Evolutionary conservation across 2,888 invertebrate genomes (phyloP).

Genomic region (Encarsia formosa): DNA sequence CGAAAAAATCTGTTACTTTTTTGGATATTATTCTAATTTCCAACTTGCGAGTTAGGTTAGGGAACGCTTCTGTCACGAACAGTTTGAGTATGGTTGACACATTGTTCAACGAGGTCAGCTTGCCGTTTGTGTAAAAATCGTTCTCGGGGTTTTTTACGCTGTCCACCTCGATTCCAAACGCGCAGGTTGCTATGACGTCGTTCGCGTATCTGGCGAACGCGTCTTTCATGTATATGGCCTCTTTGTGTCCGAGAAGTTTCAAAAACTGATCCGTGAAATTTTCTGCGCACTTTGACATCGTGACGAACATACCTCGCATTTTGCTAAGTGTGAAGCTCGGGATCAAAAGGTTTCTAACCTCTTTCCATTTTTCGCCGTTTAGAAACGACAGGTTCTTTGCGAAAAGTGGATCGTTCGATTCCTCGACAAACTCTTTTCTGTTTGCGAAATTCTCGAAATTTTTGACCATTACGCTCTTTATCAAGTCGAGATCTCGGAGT

Average conservation of each 20-base stretch:
- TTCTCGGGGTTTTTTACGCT: slow-evolving; percentile 36
- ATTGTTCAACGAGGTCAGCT: slow-evolving; percentile 22
- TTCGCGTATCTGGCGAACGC: slow-evolving; percentile 36
- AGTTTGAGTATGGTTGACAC: background rate
- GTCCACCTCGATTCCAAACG: slow-evolving; percentile 35
- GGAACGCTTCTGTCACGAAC: background rate
- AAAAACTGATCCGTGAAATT: slow-evolving; percentile 33
- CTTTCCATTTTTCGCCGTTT: slow-evolving; percentile 53
- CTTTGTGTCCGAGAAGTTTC: slow-evolving; percentile 7
- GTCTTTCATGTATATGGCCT: slow-evolving; percentile 39
- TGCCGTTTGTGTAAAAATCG: slow-evolving; percentile 33
- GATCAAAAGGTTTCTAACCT: slow-evolving; percentile 54
- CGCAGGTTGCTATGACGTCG: slow-evolving; percentile 9
- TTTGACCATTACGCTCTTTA: slow-evolving; percentile 37
- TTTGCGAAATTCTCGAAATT: slow-evolving; percentile 38
- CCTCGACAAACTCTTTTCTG: slow-evolving; percentile 31
- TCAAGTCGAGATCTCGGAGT: slow-evolving; percentile 38
- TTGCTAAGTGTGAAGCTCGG: slow-evolving; percentile 58
- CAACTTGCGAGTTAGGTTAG: background rate
- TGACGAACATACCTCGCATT: slow-evolving; percentile 55
- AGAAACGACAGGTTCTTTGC: slow-evolving; percentile 31
- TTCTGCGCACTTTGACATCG: slow-evolving; percentile 46
- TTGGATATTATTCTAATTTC: slow-evolving; percentile 12
- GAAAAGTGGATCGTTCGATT: slow-evolving; percentile 32
- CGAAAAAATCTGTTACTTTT: slow-evolving; percentile 28